Base-by-base conservation (phyloP, 1,140 invertebrate species). In the Drosophila trapezifrons region DNA sequence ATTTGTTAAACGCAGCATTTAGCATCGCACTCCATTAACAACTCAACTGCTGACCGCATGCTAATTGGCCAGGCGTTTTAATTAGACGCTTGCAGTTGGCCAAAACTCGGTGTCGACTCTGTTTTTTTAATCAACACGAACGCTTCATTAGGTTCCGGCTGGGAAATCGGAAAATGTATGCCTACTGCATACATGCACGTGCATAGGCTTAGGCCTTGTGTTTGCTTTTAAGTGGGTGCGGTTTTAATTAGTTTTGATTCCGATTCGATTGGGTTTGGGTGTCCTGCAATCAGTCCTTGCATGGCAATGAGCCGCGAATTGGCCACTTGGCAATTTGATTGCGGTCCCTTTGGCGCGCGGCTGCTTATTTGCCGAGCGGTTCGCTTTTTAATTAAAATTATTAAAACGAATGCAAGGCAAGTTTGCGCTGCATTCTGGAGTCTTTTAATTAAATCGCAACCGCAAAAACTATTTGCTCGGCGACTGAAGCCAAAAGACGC, bases 241-340 rank as follows among this genome's bases (percentile, higher is more conserved):
- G 66, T 54, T 77, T 86, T 86, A 85, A 86, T 85, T 85, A 86
- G 81, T 86, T 85, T 78, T 75, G 71, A 56, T 62, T 84, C 46
- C 32, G 54, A 73, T 60, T 57, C 35, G 38, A 51, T 51, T 32
- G 13, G 27, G 49, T 15, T 20, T 52, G 51, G 37, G 35, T 20
- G 4, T 22, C 27, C 32, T 45, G 76, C 80, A 83, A 79, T 71
- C 59, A 76, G 51, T 25, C 67, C 69, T 64, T 81, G 82, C 74
- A 82, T 78, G 64, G 58, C 69, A 86, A 86, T 78, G 82, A 78
- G 59, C 46, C 58, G 47, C 72, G 67, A 71, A 65, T 63, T 40
- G 57, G 62, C 59, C 62, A 66, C 73, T 73, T 46, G 51, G 32
- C 67, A 65, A 84, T 66, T 74, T 80, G 77, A 78, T 75, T 86